Evolutionary conservation across 2,113 vertebrate genomes (phyloP), one percentile per base, ranked within the genome.

Genomic region (Hemicordylus capensis): DNA sequence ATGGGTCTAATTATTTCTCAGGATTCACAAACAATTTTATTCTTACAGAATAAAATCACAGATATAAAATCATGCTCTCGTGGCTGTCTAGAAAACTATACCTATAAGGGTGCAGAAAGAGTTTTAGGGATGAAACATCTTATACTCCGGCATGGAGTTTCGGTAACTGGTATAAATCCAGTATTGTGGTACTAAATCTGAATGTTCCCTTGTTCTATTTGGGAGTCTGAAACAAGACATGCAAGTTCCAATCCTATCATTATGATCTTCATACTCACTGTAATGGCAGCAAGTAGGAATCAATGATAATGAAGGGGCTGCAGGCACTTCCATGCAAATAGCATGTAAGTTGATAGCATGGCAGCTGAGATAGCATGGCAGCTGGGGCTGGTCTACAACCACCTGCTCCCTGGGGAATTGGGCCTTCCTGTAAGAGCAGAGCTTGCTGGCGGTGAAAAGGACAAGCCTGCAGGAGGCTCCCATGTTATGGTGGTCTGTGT

Each of bases 261-360:
- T 10, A 31, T 15, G 42, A 61, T 24, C 59, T 20, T 0, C 14
- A 26, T 56, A 39, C 70, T 34, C 0, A 0, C 19, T 22, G 64
- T 0, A 0, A 73, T 0, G 4, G 15, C 54, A 37, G 54, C 31
- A 1, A 54, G 20, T 0, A 59, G 34, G 0, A 58, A 48, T 37
- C 46, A 80, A 9, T 56, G n/a, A n/a, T n/a, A n/a, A n/a, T n/a
- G 0, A 54, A 54, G 54, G 83, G 64, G 76, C 19, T 31, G 11
- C 19, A 69, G n/a, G 24, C 48, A 58, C 11, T 63, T 75, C 22
- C 22, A 46, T 46, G 24, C n/a, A n/a, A n/a, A n/a, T n/a, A n/a
- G n/a, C n/a, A n/a, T n/a, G n/a, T n/a, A 77, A 69, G 26, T 39
- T 76, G 59, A 64, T 64, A 76, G 44, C 58, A 64, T 44, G n/a